phyloP scores from a whole-genome alignment of 2,797 vertebrate species.

The Rallus crepitans region DNA sequence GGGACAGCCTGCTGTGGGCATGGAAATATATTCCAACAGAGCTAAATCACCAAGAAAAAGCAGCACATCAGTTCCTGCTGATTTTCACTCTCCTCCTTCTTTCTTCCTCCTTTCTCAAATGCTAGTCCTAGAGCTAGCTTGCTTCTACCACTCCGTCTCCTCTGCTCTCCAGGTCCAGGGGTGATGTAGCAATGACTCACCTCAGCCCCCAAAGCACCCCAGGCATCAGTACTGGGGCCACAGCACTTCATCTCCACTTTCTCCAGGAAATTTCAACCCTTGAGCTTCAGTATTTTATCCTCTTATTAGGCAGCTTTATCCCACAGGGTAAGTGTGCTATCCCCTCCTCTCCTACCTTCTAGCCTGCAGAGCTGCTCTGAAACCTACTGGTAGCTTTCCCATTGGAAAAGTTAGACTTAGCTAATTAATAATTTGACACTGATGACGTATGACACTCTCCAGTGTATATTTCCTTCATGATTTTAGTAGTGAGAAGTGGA shows the following conservation, averaged over 20 bases:
- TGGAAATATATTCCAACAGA: background rate
- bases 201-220: background rate
- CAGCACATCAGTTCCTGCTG: accelerated
- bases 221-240: background rate
- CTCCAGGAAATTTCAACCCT: background rate
- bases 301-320: background rate
- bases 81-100: background rate
- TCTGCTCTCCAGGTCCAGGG: background rate
- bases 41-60: background rate
- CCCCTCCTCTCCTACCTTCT: background rate
- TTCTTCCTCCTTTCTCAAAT: background rate
- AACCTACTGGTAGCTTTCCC: background rate
- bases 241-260: background rate
- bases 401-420: background rate
- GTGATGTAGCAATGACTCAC: background rate
- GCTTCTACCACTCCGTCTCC: background rate
- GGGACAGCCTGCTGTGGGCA: background rate
- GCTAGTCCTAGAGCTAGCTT: background rate
- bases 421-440: conserved; percentile 20
- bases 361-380: background rate
- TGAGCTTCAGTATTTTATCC: background rate
- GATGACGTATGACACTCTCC: background rate
- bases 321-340: accelerated
- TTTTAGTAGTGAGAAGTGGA: background rate
- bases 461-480: background rate